A percentile compares a stretch with the other conserved stretches of the same genome.
phyloP scores from a whole-genome alignment of 2,113 vertebrate genomes.

The Cygnus atratus region DNA sequence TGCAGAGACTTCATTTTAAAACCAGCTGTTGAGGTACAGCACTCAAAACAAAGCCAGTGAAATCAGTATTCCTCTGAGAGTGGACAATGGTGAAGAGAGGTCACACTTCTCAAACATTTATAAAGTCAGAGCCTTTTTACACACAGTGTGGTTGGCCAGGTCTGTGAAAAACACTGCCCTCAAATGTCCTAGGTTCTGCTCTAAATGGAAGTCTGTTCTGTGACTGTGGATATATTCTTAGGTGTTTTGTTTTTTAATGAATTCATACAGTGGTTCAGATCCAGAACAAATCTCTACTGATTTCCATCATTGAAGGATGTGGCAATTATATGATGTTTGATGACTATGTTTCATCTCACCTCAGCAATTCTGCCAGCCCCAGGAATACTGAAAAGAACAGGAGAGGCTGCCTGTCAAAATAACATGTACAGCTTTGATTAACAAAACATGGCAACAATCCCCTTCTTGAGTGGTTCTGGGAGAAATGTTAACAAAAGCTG shows the following conservation, averaged over 20 bases:
- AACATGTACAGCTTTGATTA: constrained; percentile 18
- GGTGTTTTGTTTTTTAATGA: not conserved
- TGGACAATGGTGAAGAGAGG: not conserved
- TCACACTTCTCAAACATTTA: not conserved
- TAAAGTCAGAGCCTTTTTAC: not conserved
- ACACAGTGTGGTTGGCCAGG: not conserved
- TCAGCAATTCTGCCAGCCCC: constrained; percentile 8
- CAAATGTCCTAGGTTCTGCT: not conserved
- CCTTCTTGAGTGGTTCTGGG: not conserved
- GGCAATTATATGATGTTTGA: not conserved
- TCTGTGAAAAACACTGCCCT: not conserved
- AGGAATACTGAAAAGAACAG: constrained; percentile 17
- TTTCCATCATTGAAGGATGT: not conserved
- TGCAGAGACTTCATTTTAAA: not conserved
- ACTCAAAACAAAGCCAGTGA: not conserved
- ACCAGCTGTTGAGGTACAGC: not conserved
- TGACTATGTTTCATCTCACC: constrained; percentile 37
- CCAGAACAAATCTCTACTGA: not conserved
- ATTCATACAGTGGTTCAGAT: not conserved
- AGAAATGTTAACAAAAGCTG: not conserved
- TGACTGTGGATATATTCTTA: not conserved
- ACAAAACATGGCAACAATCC: constrained; percentile 24
- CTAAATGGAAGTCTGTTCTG: not conserved
- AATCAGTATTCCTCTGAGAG: not conserved
- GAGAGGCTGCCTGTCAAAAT: constrained; percentile 40